phyloP scores from a whole-genome alignment of 2,113 vertebrate species.

The Atlantisia rogersi region DNA sequence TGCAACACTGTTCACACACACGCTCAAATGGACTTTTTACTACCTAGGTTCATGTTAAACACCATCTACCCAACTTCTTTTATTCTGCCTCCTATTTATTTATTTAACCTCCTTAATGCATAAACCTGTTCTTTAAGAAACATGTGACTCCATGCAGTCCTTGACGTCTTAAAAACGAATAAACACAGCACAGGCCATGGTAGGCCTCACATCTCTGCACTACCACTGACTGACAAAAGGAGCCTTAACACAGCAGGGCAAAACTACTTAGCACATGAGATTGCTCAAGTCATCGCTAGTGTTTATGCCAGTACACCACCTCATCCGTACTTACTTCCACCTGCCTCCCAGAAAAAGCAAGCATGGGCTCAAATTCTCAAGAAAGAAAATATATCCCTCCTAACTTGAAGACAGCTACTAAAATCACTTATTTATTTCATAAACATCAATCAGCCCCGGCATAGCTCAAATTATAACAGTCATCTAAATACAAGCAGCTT shows the following conservation, averaged over 20 bases:
- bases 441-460: neutral
- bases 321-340: neutral
- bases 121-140: neutral
- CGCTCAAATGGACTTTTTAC: neutral
- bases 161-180: neutral
- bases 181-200: neutral
- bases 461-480: neutral
- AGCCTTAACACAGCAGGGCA: neutral
- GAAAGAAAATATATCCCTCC: neutral
- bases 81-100: neutral
- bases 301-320: neutral
- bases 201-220: neutral
- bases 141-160: neutral
- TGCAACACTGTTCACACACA: neutral
- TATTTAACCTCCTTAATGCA: neutral
- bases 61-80: neutral
- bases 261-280: neutral
- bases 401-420: neutral
- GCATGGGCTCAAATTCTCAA: neutral
- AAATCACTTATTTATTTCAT: neutral
- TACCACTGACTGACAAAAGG: conserved; percentile 19
- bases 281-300: neutral
- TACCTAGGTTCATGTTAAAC: neutral
- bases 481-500: neutral
- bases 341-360: neutral